Evolutionary conservation across 1,140 invertebrate genomes (phyloP).

Genomic region (Leptopilina boulardi): DNA sequence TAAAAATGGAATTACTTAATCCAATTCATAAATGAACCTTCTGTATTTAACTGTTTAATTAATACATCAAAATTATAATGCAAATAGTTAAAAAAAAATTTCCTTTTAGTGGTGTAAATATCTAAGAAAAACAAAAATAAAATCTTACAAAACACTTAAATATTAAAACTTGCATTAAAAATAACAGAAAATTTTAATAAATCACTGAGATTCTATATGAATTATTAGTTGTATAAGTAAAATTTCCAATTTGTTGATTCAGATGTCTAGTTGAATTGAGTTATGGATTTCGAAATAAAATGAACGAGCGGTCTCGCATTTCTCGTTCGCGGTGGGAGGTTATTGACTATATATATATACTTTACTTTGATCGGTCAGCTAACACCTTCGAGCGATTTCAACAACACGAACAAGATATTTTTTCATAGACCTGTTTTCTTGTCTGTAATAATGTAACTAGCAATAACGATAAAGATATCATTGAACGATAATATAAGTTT

Average conservation of each 20-base stretch:
- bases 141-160: no score
- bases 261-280: neutral
- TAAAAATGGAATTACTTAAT: no score
- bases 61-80: no score
- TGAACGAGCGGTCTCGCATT: neutral
- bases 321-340: slow-evolving; percentile 23
- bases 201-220: neutral
- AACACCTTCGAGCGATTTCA: slow-evolving; percentile 15
- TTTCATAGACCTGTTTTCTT: slow-evolving; percentile 5
- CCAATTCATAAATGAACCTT: no score
- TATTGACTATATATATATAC: neutral
- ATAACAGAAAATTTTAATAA: no score
- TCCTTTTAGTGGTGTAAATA: no score
- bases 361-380: neutral
- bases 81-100: no score
- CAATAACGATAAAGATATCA: slow-evolving; percentile 26
- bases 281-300: neutral
- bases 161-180: no score
- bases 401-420: neutral
- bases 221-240: neutral
- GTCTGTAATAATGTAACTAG: neutral
- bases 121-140: no score
- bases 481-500: neutral
- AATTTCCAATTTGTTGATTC: neutral
- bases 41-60: no score